Base-by-base conservation (phyloP, 2,797 vertebrate species). In the Gorsachius magnificus region DNA sequence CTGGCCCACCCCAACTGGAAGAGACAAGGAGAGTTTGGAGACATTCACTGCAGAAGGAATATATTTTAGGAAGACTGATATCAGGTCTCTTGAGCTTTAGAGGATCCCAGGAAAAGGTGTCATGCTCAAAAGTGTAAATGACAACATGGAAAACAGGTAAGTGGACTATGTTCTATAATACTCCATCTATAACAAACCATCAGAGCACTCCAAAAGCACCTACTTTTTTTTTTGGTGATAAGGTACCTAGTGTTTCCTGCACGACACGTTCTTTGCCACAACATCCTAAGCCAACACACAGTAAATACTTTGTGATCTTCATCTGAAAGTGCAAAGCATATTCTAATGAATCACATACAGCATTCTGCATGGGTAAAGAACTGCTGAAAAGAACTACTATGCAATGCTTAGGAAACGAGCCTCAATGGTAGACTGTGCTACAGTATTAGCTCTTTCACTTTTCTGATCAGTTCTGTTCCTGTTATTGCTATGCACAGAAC, bases 31-130 rank as follows among this genome's bases (percentile, higher is more conserved):
- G 43, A 89, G 60, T 45, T 80, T 64, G 41, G 26, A 93, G 72
- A 87, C 70, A 70, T 87, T 87, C 35, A 72, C 10, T 79, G 95
- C 83, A 95, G 94, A 93, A 94, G 57, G 57, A 88, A 53, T 60
- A 81, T 66, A 69, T 85, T 92, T 96, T 83, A 95, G 75, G 81
- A 89, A 91, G 64, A 96, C 48, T 83, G 90, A 93, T 82, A 86
- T 60, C 28, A 66, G 50, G 38, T 89, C 51, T 89, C 83, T 83
- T 83, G 83, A 90, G 84, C 41, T 84, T 89, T 77, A 68, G 36
- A 78, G 64, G 58, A 95, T 87, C 70, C 16, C 53, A 87, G 89
- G 85, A 83, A 94, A 91, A 60, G 36, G 41, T 69, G 16, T 36
- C 24, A 43, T 22, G 13, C n/a, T 86, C 48, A 78, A 61, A 79